Evolutionary conservation across 92 coral and sea anemone genomes (phyloP), one percentile per base, ranked within the genome.

Genomic region (Parazoanthus darwini): DNA sequence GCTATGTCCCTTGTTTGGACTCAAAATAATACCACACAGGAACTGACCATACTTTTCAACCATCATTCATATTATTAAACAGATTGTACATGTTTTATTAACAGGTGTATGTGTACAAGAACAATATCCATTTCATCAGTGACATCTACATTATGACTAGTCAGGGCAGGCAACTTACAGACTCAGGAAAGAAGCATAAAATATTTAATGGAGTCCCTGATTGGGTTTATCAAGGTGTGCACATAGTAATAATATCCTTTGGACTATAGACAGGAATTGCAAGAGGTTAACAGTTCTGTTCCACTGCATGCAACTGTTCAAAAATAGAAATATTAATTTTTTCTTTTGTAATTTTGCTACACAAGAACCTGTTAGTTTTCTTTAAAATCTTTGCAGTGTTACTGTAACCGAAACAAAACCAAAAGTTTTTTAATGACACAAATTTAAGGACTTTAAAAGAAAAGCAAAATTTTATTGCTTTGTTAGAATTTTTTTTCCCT

Each of bases 181-280:
- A 3, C 15, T 86, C 89, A 48, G 99, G 99, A 42, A 82, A 91
- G 66, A 91, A 92, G 56, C 90, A 97, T 85, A 94, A 94, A 87
- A 95, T 97, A 67, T 97, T 93, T 79, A 97, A 97, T 91, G 99
- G 99, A 3, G 90, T 97, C 7, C 95, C 99, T 6, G 99, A 97
- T 80, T 97, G 99, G 99, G 97, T 97, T 14, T 97, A 97, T 85
- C 97, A 97, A 94, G 99, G 99, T 97, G 48, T 42, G 91, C 56
- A 72, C 15, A 13, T 11, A 54, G 18, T 54, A 11, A 54, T 54
- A 54, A 11, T 54, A 54, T 2, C 59, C 20, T 54, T 4, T 1
- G 59, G 59, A 13, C 20, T 13, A 14, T 54, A 15, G 59, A 11
- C 20, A 54, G 59, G 59, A 54, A 54, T 51, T 10, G 2, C 58